Evolutionary conservation across 2,113 vertebrate species (phyloP).

Genomic region (Pterophyllum scalare): DNA sequence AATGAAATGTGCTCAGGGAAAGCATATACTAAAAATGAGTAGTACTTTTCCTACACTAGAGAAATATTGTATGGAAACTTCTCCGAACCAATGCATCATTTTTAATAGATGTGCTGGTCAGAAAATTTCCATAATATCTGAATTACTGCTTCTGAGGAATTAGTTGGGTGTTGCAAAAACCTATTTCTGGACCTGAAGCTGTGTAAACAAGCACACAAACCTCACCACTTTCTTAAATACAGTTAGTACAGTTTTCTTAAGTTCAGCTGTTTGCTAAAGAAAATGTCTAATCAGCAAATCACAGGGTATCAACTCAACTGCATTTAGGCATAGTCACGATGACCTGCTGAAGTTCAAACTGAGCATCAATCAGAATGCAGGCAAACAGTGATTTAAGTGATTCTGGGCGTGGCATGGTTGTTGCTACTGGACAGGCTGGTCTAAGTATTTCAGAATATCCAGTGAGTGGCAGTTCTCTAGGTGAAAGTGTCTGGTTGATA

Average conservation of each 20-base stretch:
- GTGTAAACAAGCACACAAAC: background rate
- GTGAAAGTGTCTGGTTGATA: background rate
- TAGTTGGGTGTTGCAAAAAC: background rate
- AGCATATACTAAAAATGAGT: background rate
- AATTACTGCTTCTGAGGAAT: background rate
- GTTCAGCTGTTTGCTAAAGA: background rate
- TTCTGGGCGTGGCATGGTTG: background rate
- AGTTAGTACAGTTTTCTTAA: too few relatives aligned
- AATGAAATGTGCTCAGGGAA: background rate
- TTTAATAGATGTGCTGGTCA: background rate
- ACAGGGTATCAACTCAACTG: background rate
- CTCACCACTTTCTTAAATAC: background rate
- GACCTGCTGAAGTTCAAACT: background rate
- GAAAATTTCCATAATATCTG: background rate
- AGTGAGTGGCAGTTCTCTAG: background rate
- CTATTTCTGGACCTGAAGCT: background rate
- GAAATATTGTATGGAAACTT: slow-evolving; percentile 2
- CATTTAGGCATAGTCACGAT: background rate
- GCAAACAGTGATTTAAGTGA: background rate
- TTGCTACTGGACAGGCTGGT: background rate
- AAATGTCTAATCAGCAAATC: background rate
- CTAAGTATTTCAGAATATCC: background rate
- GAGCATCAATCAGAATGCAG: background rate
- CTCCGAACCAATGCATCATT: background rate
- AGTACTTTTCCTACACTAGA: background rate